Evolutionary conservation across 1,140 invertebrate species (phyloP), one percentile per base, ranked within the genome.

Genomic region (Drosophila gunungcola): DNA sequence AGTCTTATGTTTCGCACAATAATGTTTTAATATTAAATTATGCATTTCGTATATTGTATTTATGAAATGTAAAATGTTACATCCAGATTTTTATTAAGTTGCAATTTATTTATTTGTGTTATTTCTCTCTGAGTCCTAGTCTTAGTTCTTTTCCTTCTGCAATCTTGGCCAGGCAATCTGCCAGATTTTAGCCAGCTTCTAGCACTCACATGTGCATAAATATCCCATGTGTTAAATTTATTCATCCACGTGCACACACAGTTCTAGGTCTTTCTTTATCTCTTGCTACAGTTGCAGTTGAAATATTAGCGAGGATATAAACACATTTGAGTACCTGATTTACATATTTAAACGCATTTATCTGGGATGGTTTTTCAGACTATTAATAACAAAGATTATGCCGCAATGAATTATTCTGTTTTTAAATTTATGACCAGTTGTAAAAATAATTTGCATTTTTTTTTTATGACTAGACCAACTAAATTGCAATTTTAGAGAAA

Each of bases 121-220:
- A 21, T 21, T 21, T 21, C 16, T 21, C 42, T 38, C 34, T 11
- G 32, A 62, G 36, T 64, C 58, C 39, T 49, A 21, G 16, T 21
- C 41, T 39, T 42, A 56, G 61, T 57, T 52, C 38, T 67, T 42
- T n/a, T 12, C 48, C 61, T 64, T 63, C 57, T 42, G 27, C 45
- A 80, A 77, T 84, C 80, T 84, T 67, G 64, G 65, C 46, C 42
- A 76, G 70, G 77, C 77, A 85, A 84, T 84, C 81, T 77, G 73
- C 78, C 81, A 86, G 82, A 85, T 86, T 81, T 78, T 78, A 62
- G 38, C 43, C 62, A 69, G 69, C 45, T 61, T 51, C 53, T 51
- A 42, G 51, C 53, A 49, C 32, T 53, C 39, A 60, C 46, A 36
- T 48, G 75, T 57, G 58, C 54, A 43, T 56, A 53, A 68, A 52